phyloP scores from a whole-genome alignment of 2,113 vertebrate species.

The Typhlomys cinereus region DNA sequence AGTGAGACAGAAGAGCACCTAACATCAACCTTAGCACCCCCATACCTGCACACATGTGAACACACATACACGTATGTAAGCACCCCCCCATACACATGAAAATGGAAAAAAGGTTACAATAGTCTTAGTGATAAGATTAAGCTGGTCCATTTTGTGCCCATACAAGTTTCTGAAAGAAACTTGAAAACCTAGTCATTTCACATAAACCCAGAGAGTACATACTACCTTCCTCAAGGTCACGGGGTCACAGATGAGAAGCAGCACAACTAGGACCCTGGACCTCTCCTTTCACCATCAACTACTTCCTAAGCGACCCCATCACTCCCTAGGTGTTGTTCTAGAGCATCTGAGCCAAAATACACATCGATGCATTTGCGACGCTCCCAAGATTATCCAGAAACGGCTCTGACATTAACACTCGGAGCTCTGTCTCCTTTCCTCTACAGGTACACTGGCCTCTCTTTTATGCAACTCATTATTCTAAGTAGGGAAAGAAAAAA shows the following conservation, averaged over 20 bases:
- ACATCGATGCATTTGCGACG: not conserved
- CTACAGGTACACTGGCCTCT: not conserved
- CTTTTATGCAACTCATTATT: not conserved
- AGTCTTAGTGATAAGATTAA: not conserved
- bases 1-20: not conserved
- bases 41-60: too few species aligned
- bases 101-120: not conserved
- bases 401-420: not conserved
- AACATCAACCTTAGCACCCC: too few species aligned
- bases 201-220: not conserved
- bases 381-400: not conserved
- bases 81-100: too few species aligned
- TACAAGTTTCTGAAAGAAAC: conserved; percentile 6
- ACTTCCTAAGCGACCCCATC: not conserved
- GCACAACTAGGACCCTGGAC: not conserved
- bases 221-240: too few species aligned
- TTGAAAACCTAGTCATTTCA: not conserved
- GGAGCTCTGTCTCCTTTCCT: not conserved
- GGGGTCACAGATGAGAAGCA: not conserved
- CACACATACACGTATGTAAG: too few species aligned
- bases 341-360: not conserved
- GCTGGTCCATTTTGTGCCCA: not conserved
- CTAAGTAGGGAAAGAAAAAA: not conserved
- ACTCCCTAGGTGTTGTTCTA: not conserved
- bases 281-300: not conserved